phyloP scores from a whole-genome alignment of 2,888 invertebrate species.

The Argyra leucocephala region DNA sequence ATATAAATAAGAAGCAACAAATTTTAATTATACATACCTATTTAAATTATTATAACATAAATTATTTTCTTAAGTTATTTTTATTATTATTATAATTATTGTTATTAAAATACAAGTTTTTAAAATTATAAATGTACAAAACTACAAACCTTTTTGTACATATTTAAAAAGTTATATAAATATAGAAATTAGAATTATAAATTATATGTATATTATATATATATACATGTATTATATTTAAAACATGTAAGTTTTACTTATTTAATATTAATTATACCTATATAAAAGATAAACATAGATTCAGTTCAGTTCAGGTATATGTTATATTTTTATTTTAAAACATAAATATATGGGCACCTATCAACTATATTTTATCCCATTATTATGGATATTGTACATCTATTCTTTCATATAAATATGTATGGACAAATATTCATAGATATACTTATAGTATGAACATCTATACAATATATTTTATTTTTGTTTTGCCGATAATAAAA shows the following conservation, averaged over 20 bases:
- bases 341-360: not conserved
- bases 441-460: too few species aligned
- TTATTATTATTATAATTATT: too few species aligned
- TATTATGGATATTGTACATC: too few species aligned
- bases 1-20: not conserved
- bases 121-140: not conserved
- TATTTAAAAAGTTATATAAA: not conserved
- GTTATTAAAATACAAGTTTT: not conserved
- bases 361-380: too few species aligned
- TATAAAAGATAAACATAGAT: too few species aligned
- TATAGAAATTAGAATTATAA: not conserved
- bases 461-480: not conserved
- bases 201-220: too few species aligned
- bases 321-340: not conserved
- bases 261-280: not conserved
- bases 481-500: not conserved
- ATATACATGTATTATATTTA: not conserved
- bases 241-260: not conserved
- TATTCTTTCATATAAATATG: not conserved
- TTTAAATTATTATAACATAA: too few species aligned
- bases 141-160: not conserved
- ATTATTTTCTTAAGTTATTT: too few species aligned
- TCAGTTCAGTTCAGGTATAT: not conserved
- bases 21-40: too few species aligned
- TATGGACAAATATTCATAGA: too few species aligned